These are phyloP conservation scores for Apodemus sylvaticus DNA, from an alignment of 2,113 vertebrate genomes.

Conservation along the genomic window DNA sequence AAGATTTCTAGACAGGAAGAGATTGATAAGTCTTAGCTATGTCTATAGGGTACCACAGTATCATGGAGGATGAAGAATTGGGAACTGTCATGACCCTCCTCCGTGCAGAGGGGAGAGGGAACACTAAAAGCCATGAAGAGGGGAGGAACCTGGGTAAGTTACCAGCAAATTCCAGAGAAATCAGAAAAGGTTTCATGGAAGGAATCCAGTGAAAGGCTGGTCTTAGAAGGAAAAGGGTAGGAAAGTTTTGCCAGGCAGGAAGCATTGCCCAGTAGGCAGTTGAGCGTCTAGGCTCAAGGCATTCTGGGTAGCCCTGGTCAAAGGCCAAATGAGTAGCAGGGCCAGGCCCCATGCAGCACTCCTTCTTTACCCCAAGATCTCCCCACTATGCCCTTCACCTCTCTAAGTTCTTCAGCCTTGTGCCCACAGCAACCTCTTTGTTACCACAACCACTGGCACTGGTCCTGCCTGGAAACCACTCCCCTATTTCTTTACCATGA, in stretches of 20 bases:
- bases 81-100: neutral
- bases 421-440: neutral
- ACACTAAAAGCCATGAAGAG: neutral
- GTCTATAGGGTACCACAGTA: neutral
- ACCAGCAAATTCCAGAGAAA: neutral
- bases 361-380: neutral
- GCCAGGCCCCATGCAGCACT: accelerated
- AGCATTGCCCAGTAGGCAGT: too few species aligned
- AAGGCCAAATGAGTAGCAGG: neutral
- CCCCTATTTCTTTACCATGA: neutral
- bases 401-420: neutral
- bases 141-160: neutral
- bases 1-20: neutral
- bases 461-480: neutral
- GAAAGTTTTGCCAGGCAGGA: neutral
- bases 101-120: neutral
- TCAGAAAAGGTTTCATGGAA: neutral
- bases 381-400: neutral
- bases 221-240: neutral
- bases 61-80: neutral
- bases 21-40: neutral
- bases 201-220: neutral
- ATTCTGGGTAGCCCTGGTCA: neutral
- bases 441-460: neutral
- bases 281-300: neutral